Evolutionary conservation across 2,888 invertebrate genomes (phyloP).

Genomic region (Plusia festucae): DNA sequence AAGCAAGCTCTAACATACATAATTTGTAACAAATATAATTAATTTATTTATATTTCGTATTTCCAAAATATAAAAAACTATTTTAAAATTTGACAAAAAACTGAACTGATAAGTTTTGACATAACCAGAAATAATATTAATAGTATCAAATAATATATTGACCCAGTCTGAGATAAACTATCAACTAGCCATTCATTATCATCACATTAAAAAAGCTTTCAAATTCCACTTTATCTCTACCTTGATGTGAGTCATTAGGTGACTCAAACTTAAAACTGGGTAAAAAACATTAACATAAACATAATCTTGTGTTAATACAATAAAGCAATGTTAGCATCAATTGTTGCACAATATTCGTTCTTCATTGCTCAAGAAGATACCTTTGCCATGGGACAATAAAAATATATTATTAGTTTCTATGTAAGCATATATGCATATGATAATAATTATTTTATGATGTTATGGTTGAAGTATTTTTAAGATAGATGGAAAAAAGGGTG

Average conservation of each 20-base stretch:
- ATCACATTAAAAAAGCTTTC: slow-evolving; percentile 23
- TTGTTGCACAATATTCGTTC: too few species aligned
- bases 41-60: too few species aligned
- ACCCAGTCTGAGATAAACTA: slow-evolving; percentile 23
- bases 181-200: slow-evolving; percentile 24
- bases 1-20: not conserved
- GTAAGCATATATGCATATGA: too few species aligned
- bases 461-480: too few species aligned
- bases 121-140: not conserved
- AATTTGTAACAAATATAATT: too few species aligned
- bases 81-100: too few species aligned
- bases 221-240: slow-evolving; percentile 27
- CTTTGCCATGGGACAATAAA: too few species aligned
- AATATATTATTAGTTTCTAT: too few species aligned
- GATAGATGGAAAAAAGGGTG: too few species aligned
- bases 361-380: too few species aligned
- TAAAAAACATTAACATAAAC: slow-evolving; percentile 19
- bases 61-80: not conserved
- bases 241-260: slow-evolving; percentile 40
- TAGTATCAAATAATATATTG: slow-evolving; percentile 21
- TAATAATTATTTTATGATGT: too few species aligned
- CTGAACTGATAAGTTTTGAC: not conserved
- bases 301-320: not conserved
- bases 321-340: too few species aligned
- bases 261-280: slow-evolving; percentile 25